phyloP scores from a whole-genome alignment of 2,888 invertebrate species.

The Cerastis rubricosa region DNA sequence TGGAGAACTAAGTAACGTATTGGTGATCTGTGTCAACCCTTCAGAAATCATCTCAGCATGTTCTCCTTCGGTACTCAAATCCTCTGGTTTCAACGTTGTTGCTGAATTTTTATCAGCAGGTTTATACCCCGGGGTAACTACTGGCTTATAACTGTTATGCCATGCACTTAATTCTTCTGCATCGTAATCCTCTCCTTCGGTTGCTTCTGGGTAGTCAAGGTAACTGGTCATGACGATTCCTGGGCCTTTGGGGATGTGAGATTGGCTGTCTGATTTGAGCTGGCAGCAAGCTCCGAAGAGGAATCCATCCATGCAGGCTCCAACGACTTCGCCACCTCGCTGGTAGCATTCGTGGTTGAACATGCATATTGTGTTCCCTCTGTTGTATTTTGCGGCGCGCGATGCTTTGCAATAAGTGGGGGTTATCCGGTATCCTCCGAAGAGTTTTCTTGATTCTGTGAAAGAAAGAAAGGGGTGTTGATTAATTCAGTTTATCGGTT shows the following conservation, averaged over 20 bases:
- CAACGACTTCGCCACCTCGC: slow-evolving; percentile 94
- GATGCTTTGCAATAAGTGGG: slow-evolving; percentile 95
- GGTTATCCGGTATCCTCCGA: slow-evolving; percentile 96
- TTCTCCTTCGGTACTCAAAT: slow-evolving; percentile 80
- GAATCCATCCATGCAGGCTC: slow-evolving; percentile 97
- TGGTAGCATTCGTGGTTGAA: slow-evolving; percentile 97
- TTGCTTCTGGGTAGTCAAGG: slow-evolving; percentile 84
- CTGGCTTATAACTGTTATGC: slow-evolving; percentile 87
- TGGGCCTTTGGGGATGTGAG: slow-evolving; percentile 88
- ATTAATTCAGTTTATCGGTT: not conserved
- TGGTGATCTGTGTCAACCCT: slow-evolving; percentile 90
- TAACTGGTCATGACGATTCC: slow-evolving; percentile 88
- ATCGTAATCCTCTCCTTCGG: slow-evolving; percentile 84
- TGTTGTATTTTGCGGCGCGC: slow-evolving; percentile 91
- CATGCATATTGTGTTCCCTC: slow-evolving; percentile 96
- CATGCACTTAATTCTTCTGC: slow-evolving; percentile 83
- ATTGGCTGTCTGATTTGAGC: slow-evolving; percentile 89
- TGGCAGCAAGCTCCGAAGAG: slow-evolving; percentile 98
- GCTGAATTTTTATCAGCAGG: slow-evolving; percentile 75
- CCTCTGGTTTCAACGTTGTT: slow-evolving; percentile 75
- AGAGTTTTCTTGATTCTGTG: slow-evolving; percentile 92
- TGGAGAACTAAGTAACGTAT: slow-evolving; percentile 86
- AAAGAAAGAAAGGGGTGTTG: slow-evolving; percentile 50
- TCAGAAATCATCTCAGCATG: slow-evolving; percentile 89
- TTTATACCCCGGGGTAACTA: slow-evolving; percentile 87